A percentile compares a stretch with the other conserved stretches of the same genome.
Evolutionary conservation across 2,797 vertebrate species (phyloP).

Genomic region (Australoheros facetus): DNA sequence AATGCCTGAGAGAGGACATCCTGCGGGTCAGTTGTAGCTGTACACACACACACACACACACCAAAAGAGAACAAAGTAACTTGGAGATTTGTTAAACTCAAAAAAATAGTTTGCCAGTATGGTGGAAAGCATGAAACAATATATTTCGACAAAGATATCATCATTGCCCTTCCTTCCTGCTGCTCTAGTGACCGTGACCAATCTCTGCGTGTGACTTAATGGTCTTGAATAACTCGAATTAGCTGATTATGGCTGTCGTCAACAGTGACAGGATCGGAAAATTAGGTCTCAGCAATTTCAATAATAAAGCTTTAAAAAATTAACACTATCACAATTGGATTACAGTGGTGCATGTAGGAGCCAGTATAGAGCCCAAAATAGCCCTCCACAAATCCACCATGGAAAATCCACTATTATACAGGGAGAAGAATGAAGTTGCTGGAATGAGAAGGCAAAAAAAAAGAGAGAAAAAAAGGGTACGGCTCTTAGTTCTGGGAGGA

Average conservation of each 20-base stretch:
- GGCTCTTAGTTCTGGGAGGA: conserved; percentile 55
- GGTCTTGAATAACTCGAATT: conserved; percentile 77
- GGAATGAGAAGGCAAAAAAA: conserved; percentile 47
- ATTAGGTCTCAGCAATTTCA: conserved; percentile 81
- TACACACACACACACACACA: background rate
- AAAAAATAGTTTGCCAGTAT: conserved; percentile 31
- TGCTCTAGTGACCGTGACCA: conserved; percentile 55
- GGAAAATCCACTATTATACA: conserved; percentile 78
- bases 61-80: conserved; percentile 11
- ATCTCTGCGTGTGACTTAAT: conserved; percentile 67
- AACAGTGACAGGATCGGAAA: conserved; percentile 74
- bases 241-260: conserved; percentile 73
- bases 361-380: conserved; percentile 69
- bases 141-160: conserved; percentile 32
- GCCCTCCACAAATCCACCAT: conserved; percentile 74
- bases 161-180: conserved; percentile 20
- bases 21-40: conserved; percentile 11
- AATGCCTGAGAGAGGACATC: conserved; percentile 30
- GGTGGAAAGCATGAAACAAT: conserved; percentile 6
- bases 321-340: conserved; percentile 81
- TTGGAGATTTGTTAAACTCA: conserved; percentile 30
- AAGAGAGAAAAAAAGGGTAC: conserved; percentile 35
- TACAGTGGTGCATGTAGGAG: conserved; percentile 68
- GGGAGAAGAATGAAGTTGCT: conserved; percentile 70
- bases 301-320: conserved; percentile 83